Base-by-base conservation (phyloP, 2,888 invertebrate genomes). In the Clanis bilineata region DNA sequence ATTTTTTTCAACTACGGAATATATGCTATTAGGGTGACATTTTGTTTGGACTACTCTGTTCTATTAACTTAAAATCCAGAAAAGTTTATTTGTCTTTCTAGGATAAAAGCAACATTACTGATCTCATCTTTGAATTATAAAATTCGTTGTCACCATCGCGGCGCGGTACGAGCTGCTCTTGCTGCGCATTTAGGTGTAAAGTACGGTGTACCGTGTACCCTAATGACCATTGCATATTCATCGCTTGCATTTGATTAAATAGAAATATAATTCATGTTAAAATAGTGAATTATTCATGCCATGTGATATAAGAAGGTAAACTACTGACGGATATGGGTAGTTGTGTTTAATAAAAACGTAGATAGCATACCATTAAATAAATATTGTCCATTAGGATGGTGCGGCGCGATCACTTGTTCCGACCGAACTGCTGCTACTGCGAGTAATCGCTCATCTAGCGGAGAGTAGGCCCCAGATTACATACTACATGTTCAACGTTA, bases 371-470 rank as follows among this genome's bases (percentile, higher is more conserved):
- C 47, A 47, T 51, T 51, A 51, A 51, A 51, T 51, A 51, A 18
- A 51, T 18, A 51, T 32, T 51, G 32, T 6, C 18, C 18, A 28
- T 32, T 51, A 32, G 1, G 18, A 62, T 59, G 56, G 60, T 63
- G 64, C 60, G 59, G 61, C 65, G 59, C 63, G 57, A 54, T 64
- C 62, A 51, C 18, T 32, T 10, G 51, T 10, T 43, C 51, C 62
- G 56, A 18, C 57, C 44, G 56, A 39, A 61, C 65, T 64, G 67
- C 69, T 64, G 68, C 65, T 67, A 61, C 65, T 64, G 67, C 69
- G 65, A 69, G 67, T 67, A 71, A 67, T 67, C 65, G 69, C 59
- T 64, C 61, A 61, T 63, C 69, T 67, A 67, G 67, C 68, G 69
- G 71, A 73, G 71, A 73, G 71, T 68, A 62, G 64, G 51, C 61